These are phyloP conservation scores for Scelioninae gen. 1 DNA, from an alignment of 2,888 invertebrate genomes.

Conservation along the genomic window DNA sequence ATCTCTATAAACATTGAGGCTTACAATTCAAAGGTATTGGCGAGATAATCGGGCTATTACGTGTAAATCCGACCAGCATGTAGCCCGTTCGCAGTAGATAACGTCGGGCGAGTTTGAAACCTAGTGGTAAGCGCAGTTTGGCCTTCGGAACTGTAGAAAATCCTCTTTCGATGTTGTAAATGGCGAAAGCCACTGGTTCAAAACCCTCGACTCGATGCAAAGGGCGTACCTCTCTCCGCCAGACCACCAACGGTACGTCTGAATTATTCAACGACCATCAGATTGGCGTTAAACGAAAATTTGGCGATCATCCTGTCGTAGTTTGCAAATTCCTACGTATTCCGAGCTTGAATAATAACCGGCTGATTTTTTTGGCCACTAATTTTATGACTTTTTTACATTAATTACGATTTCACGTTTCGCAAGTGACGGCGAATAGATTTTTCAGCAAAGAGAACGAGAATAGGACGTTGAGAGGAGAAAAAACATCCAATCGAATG, in stretches of 20 bases:
- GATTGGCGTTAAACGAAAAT: constrained; percentile 71
- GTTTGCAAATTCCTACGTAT: constrained; percentile 62
- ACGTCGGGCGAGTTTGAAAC: constrained; percentile 58
- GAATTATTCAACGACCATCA: constrained; percentile 73
- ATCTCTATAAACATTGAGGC: constrained; percentile 33
- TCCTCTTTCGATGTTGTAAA: constrained; percentile 67
- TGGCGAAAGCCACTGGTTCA: constrained; percentile 66
- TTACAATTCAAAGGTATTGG: constrained; percentile 31
- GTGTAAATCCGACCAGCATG: constrained; percentile 61
- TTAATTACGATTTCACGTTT: constrained; percentile 36
- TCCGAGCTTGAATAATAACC: constrained; percentile 55
- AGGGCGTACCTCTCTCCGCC: constrained; percentile 57
- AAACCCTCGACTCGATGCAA: constrained; percentile 64
- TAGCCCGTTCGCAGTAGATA: constrained; percentile 56
- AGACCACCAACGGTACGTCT: constrained; percentile 69
- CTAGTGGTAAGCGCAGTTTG: constrained; percentile 51
- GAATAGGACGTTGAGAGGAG: background rate
- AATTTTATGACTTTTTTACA: constrained; percentile 14
- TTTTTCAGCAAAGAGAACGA: constrained; percentile 6
- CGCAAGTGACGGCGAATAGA: background rate
- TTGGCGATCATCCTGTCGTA: constrained; percentile 68
- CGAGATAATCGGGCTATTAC: constrained; percentile 62
- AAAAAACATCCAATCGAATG: background rate
- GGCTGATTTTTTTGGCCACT: constrained; percentile 9
- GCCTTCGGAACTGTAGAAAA: constrained; percentile 66